These are phyloP conservation scores for Hyperoplus lanceolatus DNA, from an alignment of 2,797 vertebrate genomes.

Conservation along the genomic window DNA sequence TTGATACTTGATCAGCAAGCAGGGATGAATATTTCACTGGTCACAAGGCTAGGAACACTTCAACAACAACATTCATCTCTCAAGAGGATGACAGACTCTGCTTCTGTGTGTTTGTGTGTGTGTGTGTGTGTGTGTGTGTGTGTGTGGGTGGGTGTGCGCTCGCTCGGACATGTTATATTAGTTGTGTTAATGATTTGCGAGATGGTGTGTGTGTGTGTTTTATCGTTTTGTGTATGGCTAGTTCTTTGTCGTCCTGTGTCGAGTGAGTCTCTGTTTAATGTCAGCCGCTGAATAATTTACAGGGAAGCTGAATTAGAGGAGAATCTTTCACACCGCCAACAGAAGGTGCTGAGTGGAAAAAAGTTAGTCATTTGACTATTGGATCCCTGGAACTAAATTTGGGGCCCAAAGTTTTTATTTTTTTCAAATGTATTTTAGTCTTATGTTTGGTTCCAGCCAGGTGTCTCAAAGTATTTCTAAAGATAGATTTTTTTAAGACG, in stretches of 20 bases:
- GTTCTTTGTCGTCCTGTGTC: not conserved
- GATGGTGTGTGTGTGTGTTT: slow-evolving; percentile 9
- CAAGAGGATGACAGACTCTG: not conserved
- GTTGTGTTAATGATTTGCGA: slow-evolving; percentile 13
- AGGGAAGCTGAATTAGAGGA: slow-evolving; percentile 35
- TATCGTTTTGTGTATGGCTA: not conserved
- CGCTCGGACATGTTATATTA: not conserved
- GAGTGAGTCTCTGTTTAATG: slow-evolving; percentile 23
- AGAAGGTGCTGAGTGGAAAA: slow-evolving; percentile 46
- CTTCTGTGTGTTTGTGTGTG: slow-evolving; percentile 13
- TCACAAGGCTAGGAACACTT: slow-evolving; percentile 47
- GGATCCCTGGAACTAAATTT: slow-evolving; percentile 1
- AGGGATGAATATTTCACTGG: slow-evolving; percentile 83
- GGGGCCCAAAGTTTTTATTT: too few relatives aligned
- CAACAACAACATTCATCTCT: slow-evolving; percentile 34
- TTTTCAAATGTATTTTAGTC: too few relatives aligned
- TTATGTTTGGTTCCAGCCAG: not conserved
- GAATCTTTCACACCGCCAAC: slow-evolving; percentile 28
- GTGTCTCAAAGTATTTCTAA: too few relatives aligned
- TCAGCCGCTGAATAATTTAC: slow-evolving; percentile 73
- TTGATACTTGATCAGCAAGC: slow-evolving; percentile 76
- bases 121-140: not conserved
- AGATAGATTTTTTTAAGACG: too few relatives aligned
- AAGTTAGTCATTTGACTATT: slow-evolving; percentile 30
- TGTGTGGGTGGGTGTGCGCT: too few relatives aligned